These are phyloP conservation scores for Xiphorhynchus elegans DNA, from an alignment of 2,113 vertebrate species.

Conservation along the genomic window DNA sequence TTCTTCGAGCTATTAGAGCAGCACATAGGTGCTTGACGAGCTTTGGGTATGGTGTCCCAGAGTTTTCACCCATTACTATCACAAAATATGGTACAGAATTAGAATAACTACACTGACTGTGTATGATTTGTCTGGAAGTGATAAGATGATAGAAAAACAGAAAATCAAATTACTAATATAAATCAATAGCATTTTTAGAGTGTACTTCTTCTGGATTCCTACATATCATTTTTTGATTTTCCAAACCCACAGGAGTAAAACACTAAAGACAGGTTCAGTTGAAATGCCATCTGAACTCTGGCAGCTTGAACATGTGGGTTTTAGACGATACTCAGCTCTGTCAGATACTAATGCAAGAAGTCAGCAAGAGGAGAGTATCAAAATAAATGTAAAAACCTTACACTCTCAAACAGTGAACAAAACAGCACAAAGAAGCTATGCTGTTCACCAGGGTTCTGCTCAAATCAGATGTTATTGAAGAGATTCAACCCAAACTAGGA, in stretches of 20 bases:
- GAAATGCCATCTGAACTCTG: background rate
- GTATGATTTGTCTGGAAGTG: background rate
- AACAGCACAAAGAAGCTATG: background rate
- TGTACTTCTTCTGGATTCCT: background rate
- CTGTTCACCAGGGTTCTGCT: accelerated
- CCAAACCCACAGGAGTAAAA: background rate
- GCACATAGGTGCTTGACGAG: background rate
- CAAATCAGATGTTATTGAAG: background rate
- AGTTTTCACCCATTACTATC: background rate
- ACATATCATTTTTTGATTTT: too few relatives aligned
- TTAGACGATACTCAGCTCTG: background rate
- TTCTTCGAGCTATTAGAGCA: background rate
- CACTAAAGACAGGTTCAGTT: background rate
- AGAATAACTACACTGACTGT: background rate
- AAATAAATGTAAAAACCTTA: slow-evolving; percentile 9
- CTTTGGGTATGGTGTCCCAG: background rate
- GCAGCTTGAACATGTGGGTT: background rate
- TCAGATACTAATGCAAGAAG: background rate
- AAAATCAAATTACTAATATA: background rate
- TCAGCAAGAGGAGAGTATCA: background rate
- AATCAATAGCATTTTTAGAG: background rate
- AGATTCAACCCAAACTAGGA: background rate
- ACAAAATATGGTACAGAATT: background rate
- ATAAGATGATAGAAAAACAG: background rate
- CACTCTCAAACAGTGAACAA: background rate